Evolutionary conservation across 2,888 invertebrate genomes (phyloP).

Genomic region (Apamea crenata): DNA sequence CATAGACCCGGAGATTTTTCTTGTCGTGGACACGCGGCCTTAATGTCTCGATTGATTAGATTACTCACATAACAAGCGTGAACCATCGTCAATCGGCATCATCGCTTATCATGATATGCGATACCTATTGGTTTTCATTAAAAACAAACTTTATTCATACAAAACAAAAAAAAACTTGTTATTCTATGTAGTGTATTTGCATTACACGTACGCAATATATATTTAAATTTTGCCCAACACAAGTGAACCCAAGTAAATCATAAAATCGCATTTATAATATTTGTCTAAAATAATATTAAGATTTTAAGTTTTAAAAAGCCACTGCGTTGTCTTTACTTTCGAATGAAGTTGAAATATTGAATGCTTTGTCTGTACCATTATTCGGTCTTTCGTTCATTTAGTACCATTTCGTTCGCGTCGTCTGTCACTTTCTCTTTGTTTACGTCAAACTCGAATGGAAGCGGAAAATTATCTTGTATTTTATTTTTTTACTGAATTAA

Average conservation of each 20-base stretch:
- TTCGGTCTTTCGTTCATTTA: neutral
- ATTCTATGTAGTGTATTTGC: neutral
- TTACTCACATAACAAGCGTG: neutral
- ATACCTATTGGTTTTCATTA: neutral
- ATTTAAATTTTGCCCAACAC: neutral
- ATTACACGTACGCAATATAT: neutral
- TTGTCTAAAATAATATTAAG: neutral
- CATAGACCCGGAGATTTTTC: too few relatives aligned
- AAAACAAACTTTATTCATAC: neutral
- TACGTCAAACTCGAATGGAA: slow-evolving; percentile 24
- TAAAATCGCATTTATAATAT: neutral
- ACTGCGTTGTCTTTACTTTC: neutral
- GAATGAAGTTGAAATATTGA: neutral
- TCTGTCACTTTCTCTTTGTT: slow-evolving; percentile 11
- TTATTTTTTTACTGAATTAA: neutral
- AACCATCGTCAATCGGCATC: neutral
- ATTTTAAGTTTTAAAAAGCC: neutral
- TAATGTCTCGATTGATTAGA: too few relatives aligned
- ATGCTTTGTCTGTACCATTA: neutral
- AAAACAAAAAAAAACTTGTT: neutral
- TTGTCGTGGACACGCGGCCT: too few relatives aligned
- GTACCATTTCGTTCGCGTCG: neutral
- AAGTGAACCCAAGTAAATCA: neutral
- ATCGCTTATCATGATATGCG: neutral
- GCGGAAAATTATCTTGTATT: neutral